phyloP scores from a whole-genome alignment of 2,797 vertebrate species.

The Takifugu ocellatus region DNA sequence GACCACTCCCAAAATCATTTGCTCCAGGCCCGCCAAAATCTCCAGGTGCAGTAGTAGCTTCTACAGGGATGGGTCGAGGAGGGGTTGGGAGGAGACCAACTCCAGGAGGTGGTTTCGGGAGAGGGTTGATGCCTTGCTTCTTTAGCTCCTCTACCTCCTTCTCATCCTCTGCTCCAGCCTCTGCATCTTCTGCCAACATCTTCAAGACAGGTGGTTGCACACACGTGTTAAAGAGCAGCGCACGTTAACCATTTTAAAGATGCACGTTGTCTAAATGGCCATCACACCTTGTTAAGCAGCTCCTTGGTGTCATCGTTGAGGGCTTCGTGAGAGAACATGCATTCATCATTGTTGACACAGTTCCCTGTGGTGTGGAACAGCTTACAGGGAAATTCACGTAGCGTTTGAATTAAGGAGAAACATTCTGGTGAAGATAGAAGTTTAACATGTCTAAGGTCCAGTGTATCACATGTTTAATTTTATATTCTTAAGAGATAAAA shows the following conservation, averaged over 20 bases:
- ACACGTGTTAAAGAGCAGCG: too few species aligned
- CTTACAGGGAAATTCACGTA: constrained; percentile 95
- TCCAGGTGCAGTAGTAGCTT: constrained; percentile 52
- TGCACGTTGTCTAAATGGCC: too few species aligned
- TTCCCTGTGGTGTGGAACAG: constrained; percentile 93
- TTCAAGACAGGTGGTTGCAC: constrained; percentile 38
- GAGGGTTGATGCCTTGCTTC: constrained; percentile 94
- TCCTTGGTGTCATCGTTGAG: constrained; percentile 90
- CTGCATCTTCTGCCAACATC: constrained; percentile 93
- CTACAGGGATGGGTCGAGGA: constrained; percentile 76
- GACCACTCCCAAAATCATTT: constrained; percentile 61
- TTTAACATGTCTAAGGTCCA: too few species aligned
- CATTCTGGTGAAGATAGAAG: too few species aligned
- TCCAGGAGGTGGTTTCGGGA: constrained; percentile 92
- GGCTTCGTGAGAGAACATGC: constrained; percentile 93
- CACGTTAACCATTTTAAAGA: too few species aligned
- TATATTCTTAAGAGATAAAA: too few species aligned
- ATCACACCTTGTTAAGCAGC: constrained; percentile 87
- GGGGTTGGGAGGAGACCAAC: constrained; percentile 92
- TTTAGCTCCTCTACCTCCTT: constrained; percentile 96
- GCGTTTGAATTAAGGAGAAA: constrained; percentile 69
- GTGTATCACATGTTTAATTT: too few species aligned
- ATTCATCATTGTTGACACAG: constrained; percentile 93
- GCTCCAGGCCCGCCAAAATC: constrained; percentile 60
- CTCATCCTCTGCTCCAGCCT: constrained; percentile 93